Evolutionary conservation across 1,140 invertebrate species (phyloP).

Genomic region (Pomacea maculata): DNA sequence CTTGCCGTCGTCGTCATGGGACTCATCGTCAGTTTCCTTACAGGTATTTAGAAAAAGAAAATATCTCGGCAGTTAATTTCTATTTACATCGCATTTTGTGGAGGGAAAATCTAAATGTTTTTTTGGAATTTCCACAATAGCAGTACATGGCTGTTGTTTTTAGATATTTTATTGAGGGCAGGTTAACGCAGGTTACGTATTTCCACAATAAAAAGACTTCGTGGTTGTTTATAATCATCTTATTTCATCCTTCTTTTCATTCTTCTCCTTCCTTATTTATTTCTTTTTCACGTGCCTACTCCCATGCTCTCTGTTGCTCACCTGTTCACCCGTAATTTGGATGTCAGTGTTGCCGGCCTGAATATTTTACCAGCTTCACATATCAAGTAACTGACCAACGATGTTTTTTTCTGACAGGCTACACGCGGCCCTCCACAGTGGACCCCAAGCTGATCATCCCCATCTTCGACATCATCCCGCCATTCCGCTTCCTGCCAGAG

Average conservation of each 20-base stretch:
- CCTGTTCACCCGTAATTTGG: not conserved
- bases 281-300: not conserved
- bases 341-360: not conserved
- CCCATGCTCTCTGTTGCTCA: not conserved
- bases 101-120: too few species aligned
- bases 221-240: not conserved
- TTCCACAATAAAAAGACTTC: not conserved
- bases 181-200: not conserved
- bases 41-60: constrained; percentile 63
- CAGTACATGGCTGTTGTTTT: not conserved
- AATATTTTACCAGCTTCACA: not conserved
- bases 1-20: constrained; percentile 72
- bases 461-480: constrained; percentile 54
- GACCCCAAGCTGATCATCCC: constrained; percentile 57
- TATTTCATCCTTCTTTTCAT: not conserved
- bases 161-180: too few species aligned
- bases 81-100: not conserved
- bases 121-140: not conserved
- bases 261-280: not conserved
- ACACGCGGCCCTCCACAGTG: constrained; percentile 39
- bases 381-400: too few species aligned
- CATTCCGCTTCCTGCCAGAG: constrained; percentile 48
- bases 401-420: constrained; percentile 32
- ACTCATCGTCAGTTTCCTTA: constrained; percentile 75
- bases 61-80: not conserved